Evolutionary conservation across 2,113 vertebrate species (phyloP).

Genomic region (Tiliqua scincoides): DNA sequence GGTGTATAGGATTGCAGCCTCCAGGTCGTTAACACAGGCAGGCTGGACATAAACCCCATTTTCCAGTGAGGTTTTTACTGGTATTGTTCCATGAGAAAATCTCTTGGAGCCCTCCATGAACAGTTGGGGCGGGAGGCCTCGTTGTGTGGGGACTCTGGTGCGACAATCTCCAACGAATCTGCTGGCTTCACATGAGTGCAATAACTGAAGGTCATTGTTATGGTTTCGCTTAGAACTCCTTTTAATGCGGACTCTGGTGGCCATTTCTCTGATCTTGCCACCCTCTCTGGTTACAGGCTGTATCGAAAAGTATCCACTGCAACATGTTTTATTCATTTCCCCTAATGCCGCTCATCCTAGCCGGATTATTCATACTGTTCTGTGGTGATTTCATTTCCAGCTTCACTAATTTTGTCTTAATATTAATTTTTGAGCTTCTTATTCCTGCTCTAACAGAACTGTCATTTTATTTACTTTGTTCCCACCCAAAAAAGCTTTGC

Average conservation of each 20-base stretch:
- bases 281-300: background rate
- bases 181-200: background rate
- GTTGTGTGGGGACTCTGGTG: background rate
- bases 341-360: constrained; percentile 26
- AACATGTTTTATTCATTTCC: constrained; percentile 34
- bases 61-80: too few species aligned
- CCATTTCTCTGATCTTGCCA: constrained; percentile 13
- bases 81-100: too few species aligned
- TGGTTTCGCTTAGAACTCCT: constrained; percentile 32
- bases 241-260: background rate
- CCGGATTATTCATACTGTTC: constrained; percentile 21
- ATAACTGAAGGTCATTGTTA: background rate
- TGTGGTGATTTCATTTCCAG: constrained; percentile 41
- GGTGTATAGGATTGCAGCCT: too few species aligned
- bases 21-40: too few species aligned
- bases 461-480: constrained; percentile 25
- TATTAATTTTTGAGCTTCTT: constrained; percentile 34
- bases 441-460: constrained; percentile 32
- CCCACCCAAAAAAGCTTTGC: background rate
- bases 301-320: background rate
- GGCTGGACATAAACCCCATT: too few species aligned
- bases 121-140: background rate
- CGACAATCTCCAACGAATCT: background rate
- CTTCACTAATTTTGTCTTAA: constrained; percentile 34
- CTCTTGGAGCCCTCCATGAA: too few species aligned